A percentile compares a stretch with the other conserved stretches of the same genome.
Conservation (phyloP, 2,113 vertebrate species). For the Chaenogobius annularis region DNA sequence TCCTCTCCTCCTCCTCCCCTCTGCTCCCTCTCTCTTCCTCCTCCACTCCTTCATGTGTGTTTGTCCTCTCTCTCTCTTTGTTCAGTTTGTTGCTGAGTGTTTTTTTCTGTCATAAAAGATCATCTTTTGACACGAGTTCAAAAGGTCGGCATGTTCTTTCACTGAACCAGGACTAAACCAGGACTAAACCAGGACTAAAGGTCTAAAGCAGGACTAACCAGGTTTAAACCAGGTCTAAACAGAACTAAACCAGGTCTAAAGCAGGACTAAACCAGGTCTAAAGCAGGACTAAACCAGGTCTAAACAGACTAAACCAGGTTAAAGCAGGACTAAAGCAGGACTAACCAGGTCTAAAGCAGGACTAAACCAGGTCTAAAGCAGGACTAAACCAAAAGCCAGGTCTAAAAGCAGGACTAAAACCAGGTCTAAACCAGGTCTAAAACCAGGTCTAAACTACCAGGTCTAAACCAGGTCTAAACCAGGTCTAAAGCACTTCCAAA, state of each 20-base stretch:
- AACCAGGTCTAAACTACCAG: no score
- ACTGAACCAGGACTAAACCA: neutral
- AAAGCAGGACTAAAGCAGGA: neutral
- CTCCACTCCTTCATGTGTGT: neutral
- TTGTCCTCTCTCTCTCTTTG: neutral
- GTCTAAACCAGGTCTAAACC: neutral
- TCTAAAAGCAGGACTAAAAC: no score
- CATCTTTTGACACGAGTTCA: neutral
- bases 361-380: no score
- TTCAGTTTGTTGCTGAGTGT: neutral
- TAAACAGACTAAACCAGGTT: no score
- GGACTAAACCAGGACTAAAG: neutral
- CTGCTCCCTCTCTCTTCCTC: neutral
- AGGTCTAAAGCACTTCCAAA: no score
- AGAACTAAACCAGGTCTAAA: neutral
- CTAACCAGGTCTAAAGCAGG: no score
- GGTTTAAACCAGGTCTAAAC: no score
- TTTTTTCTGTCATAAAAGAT: neutral
- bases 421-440: neutral
- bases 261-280: no score
- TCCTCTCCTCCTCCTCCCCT: neutral
- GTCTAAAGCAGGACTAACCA: no score
- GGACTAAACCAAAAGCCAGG: no score
- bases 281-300: no score
- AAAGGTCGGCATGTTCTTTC: neutral